phyloP scores from a whole-genome alignment of 2,113 vertebrate species.

The Copsychus sechellarum region DNA sequence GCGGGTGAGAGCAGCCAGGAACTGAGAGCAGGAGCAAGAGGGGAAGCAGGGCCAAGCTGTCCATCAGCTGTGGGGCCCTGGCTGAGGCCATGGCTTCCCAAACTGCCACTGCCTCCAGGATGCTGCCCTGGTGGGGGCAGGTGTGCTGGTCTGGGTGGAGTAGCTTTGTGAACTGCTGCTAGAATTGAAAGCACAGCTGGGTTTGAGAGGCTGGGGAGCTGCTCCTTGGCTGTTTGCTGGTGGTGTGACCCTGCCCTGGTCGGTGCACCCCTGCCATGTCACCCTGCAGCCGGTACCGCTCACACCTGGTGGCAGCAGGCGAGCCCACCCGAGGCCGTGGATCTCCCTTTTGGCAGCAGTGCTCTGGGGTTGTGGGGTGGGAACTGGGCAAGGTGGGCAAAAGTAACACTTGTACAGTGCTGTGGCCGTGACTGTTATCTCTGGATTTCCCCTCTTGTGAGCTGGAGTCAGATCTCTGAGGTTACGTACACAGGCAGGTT shows the following conservation, averaged over 20 bases:
- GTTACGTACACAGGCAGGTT: rapidly evolving
- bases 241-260: background rate
- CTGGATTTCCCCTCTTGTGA: background rate
- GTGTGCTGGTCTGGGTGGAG: background rate
- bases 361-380: background rate
- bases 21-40: background rate
- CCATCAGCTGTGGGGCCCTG: background rate
- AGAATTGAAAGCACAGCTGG: background rate
- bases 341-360: background rate
- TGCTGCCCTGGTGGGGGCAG: background rate
- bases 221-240: background rate
- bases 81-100: background rate
- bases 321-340: rapidly evolving
- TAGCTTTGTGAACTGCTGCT: background rate
- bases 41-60: rapidly evolving
- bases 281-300: background rate
- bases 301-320: rapidly evolving
- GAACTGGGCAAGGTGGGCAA: background rate
- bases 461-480: background rate
- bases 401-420: background rate
- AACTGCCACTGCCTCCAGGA: background rate
- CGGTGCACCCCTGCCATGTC: background rate
- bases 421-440: background rate
- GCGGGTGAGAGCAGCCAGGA: background rate
- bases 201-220: background rate